phyloP scores from a whole-genome alignment of 2,888 invertebrate genomes.

The Junonia oenone region DNA sequence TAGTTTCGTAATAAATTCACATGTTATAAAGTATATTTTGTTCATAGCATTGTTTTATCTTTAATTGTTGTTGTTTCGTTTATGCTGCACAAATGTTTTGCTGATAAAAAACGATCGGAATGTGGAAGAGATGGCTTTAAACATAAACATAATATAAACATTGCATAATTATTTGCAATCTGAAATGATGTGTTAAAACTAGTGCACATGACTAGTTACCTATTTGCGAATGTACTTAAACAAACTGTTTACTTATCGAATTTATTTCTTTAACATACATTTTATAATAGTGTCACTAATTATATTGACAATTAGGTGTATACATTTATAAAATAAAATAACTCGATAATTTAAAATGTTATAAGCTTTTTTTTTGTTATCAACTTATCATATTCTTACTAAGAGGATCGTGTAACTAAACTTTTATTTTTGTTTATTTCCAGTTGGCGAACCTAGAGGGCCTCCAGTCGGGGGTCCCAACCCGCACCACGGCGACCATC shows the following conservation, averaged over 20 bases:
- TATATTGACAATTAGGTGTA: too few relatives aligned
- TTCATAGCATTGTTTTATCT: slow-evolving; percentile 35
- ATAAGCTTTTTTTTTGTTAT: too few relatives aligned
- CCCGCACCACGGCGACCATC: slow-evolving; percentile 94
- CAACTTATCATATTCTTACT: too few relatives aligned
- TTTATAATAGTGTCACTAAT: too few relatives aligned
- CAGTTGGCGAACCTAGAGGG: slow-evolving; percentile 92
- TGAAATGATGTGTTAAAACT: not conserved
- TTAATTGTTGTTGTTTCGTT: slow-evolving; percentile 50
- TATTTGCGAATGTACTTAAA: not conserved
- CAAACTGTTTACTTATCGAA: not conserved
- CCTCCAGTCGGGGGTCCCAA: slow-evolving; percentile 93
- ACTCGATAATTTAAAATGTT: too few relatives aligned
- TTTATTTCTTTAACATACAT: too few relatives aligned
- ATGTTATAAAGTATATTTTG: slow-evolving; percentile 28
- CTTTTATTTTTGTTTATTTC: slow-evolving; percentile 49
- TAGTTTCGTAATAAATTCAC: not conserved
- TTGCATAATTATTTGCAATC: slow-evolving; percentile 48
- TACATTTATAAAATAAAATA: too few relatives aligned
- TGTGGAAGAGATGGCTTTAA: slow-evolving; percentile 59
- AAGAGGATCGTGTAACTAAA: not conserved
- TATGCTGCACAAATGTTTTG: slow-evolving; percentile 56
- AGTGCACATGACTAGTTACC: not conserved
- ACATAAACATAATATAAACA: slow-evolving; percentile 49
- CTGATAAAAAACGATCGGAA: slow-evolving; percentile 59